Evolutionary conservation across 2,797 vertebrate genomes (phyloP), one percentile per base, ranked within the genome.

Genomic region (Pangasius macronema): DNA sequence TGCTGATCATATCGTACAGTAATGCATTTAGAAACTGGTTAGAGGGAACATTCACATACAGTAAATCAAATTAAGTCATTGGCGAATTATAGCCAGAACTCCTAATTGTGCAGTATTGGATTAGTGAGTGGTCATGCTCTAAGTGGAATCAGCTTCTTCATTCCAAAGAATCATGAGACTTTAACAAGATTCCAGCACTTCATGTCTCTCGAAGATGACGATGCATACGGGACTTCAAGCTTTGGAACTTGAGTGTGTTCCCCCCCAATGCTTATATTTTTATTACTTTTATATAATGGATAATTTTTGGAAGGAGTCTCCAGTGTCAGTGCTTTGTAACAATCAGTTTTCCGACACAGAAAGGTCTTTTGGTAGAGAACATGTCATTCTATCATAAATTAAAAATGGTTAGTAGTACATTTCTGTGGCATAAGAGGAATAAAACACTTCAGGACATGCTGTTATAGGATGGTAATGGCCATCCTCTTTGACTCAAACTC

Each of bases 1-100:
- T 24, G 33, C 9, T 39, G 53, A 65, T 30, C 59, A 65, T 16
- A 51, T 61, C 0, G n/a, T 49, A 49, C 61, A 82, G 59, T 46
- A 65, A 82, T 9, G 18, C 30, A 63, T 63, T 65, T 65, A 65
- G 16, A 1, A 3, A 49, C 30, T 49, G 46, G n/a, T 18, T 51
- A 68, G 5, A 67, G n/a, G 46, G 63, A 68, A 68, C 82, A 68
- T 68, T 51, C 42, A 53, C 39, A 9, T 46, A 49, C 18, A 53
- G 63, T n/a, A 68, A 83, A 83, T 13, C 30, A 33, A 53, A 68
- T 68, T 68, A 68, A 68, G n/a, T 10, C 76, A 87, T 2, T 39
- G 30, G 16, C 22, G 75, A 83, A 82, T 83, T 87, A 75, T 75
- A 83, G 57, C 42, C 55, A 61, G 36, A 83, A 63, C 55, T 33